Evolutionary conservation across 2,888 invertebrate species (phyloP).

Genomic region (Nasonovia ribisnigri): DNA sequence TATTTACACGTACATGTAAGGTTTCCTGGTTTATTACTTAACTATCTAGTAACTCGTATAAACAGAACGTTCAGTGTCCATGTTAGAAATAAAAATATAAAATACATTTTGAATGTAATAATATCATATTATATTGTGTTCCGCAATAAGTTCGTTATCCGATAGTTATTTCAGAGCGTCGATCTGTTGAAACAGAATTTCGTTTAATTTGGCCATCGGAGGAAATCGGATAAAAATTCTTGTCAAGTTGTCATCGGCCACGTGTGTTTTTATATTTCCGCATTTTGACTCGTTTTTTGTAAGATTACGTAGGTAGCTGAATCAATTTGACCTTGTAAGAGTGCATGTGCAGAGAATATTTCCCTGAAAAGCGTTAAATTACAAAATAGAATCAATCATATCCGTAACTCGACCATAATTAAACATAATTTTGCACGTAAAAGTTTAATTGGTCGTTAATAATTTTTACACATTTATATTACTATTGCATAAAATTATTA

Average conservation of each 20-base stretch:
- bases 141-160: not conserved
- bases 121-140: not conserved
- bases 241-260: not conserved
- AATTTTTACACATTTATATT: not conserved
- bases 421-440: not conserved
- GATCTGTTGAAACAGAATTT: not conserved
- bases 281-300: constrained; percentile 1
- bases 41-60: not conserved
- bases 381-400: constrained; percentile 13
- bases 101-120: not conserved
- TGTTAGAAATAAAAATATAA: not conserved
- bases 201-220: not conserved
- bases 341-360: not conserved
- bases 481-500: not conserved
- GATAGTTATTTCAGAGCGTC: not conserved
- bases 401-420: not conserved
- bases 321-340: constrained; percentile 15
- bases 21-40: not conserved
- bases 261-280: constrained; percentile 40
- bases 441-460: not conserved
- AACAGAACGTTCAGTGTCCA: not conserved
- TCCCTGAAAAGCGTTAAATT: not conserved
- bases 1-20: not conserved
- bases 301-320: not conserved
- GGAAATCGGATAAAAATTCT: not conserved